phyloP scores from a whole-genome alignment of 1,140 invertebrate genomes.

The Ctenoplectra terminalis region DNA sequence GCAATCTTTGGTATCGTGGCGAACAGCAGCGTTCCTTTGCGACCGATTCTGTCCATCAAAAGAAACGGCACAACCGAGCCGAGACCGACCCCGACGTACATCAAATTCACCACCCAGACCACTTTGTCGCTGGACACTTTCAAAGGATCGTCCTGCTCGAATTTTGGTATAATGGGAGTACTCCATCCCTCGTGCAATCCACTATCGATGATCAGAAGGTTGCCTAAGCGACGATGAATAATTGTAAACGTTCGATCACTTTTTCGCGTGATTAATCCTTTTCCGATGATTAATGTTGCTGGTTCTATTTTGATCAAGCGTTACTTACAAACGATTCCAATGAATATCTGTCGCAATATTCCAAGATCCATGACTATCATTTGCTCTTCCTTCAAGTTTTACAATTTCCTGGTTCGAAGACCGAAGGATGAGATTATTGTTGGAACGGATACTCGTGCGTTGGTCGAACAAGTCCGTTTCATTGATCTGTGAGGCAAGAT shows the following conservation, averaged over 20 bases:
- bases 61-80: constrained; percentile 81
- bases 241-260: not conserved
- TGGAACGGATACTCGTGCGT: not conserved
- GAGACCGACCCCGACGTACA: constrained; percentile 78
- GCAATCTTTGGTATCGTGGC: constrained; percentile 83
- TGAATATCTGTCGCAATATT: constrained; percentile 75
- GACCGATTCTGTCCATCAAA: constrained; percentile 84
- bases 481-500: not conserved
- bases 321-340: constrained; percentile 79
- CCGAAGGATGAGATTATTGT: too few relatives aligned
- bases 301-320: not conserved
- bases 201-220: constrained; percentile 79
- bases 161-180: constrained; percentile 78
- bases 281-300: not conserved
- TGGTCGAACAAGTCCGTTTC: not conserved
- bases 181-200: constrained; percentile 81
- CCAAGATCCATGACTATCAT: constrained; percentile 67
- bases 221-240: constrained; percentile 67
- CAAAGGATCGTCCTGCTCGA: constrained; percentile 73
- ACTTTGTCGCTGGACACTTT: constrained; percentile 67
- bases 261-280: not conserved
- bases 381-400: not conserved
- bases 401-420: not conserved
- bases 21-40: constrained; percentile 83
- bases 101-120: constrained; percentile 77